phyloP scores from a whole-genome alignment of 2,797 vertebrate species.

The Eulemur rubriventer region DNA sequence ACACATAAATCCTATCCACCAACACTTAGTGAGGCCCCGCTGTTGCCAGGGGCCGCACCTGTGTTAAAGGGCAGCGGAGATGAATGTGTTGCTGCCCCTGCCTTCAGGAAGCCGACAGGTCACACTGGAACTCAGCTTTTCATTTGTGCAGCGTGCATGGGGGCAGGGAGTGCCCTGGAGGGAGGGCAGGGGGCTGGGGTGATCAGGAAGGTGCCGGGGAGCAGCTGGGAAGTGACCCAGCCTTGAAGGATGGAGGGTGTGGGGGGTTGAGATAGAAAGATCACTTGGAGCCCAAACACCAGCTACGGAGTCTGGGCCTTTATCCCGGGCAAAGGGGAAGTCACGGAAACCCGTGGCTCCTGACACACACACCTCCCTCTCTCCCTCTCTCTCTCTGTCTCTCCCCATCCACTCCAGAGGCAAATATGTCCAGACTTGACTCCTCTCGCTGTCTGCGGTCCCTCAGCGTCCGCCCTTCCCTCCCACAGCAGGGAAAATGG shows the following conservation, averaged over 20 bases:
- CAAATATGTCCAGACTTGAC: not conserved
- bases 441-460: not conserved
- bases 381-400: not conserved
- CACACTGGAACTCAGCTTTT: not conserved
- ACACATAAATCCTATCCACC: not conserved
- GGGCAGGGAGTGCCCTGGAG: rapidly evolving
- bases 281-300: not conserved
- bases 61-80: not conserved
- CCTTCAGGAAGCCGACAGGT: not conserved
- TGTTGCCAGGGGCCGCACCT: not conserved
- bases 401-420: not conserved
- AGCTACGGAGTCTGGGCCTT: not conserved
- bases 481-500: not conserved
- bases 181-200: not conserved
- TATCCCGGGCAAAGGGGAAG: not conserved
- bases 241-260: not conserved
- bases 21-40: not conserved
- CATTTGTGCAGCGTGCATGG: not conserved
- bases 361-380: not conserved
- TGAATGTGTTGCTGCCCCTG: too few species aligned
- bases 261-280: too few species aligned
- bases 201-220: not conserved
- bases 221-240: not conserved
- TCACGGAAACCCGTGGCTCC: not conserved
- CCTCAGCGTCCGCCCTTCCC: not conserved